These are phyloP conservation scores for Cuniculus paca DNA, from an alignment of 2,797 vertebrate species.

Conservation along the genomic window DNA sequence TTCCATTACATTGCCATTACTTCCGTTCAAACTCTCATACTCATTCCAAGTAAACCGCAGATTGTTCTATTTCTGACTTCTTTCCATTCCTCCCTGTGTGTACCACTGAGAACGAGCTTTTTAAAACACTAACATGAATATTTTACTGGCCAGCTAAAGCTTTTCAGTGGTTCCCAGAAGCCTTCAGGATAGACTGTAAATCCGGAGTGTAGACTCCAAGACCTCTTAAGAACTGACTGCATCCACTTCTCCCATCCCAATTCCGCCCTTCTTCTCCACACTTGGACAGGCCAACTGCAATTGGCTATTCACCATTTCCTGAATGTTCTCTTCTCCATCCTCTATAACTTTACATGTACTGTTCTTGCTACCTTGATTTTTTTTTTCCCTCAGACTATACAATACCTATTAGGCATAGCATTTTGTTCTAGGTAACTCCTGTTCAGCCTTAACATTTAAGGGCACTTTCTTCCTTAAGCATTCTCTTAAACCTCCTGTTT, in stretches of 20 bases:
- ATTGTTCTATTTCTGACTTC: neutral
- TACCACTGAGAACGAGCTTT: neutral
- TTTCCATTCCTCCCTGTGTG: neutral
- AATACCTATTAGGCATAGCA: neutral
- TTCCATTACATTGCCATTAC: neutral
- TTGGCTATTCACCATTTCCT: slow-evolving; percentile 27
- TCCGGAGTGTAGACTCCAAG: neutral
- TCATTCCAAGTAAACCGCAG: neutral
- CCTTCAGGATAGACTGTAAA: neutral
- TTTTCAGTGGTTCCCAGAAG: neutral
- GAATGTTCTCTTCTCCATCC: slow-evolving; percentile 18
- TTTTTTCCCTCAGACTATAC: neutral
- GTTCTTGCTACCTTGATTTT: slow-evolving; percentile 11
- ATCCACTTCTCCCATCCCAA: neutral
- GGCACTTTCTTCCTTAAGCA: neutral
- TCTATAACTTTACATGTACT: neutral
- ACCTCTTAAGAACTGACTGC: slow-evolving; percentile 2
- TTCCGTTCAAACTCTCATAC: neutral
- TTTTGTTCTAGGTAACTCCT: neutral
- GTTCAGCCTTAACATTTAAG: neutral
- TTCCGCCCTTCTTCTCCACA: neutral
- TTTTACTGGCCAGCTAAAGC: slow-evolving; percentile 33
- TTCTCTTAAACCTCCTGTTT: neutral
- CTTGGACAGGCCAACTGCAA: neutral
- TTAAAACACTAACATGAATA: slow-evolving; percentile 27